A percentile compares a stretch with the other conserved stretches of the same genome.
Evolutionary conservation across 2,797 vertebrate species (phyloP).

Genomic region (Geotrypetes seraphini): DNA sequence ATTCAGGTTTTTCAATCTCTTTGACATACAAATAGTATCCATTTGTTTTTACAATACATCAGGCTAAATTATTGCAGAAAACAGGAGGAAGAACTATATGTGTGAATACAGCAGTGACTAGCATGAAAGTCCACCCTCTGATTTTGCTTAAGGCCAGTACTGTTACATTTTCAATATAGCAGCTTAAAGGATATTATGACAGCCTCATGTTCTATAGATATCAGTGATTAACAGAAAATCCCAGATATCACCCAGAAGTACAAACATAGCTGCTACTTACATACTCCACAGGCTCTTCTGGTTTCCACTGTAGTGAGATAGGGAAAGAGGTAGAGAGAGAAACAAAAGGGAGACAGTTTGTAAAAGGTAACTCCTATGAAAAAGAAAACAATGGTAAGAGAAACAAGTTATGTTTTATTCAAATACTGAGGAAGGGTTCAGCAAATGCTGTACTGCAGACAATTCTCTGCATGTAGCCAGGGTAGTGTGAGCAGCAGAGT

Average conservation of each 20-base stretch:
- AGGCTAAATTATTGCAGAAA: too few species aligned
- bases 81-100: too few species aligned
- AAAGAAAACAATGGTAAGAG: slow-evolving; percentile 24
- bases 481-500: too few species aligned
- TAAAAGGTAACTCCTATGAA: slow-evolving; percentile 41
- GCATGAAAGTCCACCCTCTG: too few species aligned
- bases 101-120: too few species aligned
- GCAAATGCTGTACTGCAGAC: too few species aligned
- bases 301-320: slow-evolving; percentile 79
- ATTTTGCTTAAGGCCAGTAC: too few species aligned
- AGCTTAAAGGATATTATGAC: slow-evolving; percentile 41
- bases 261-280: slow-evolving; percentile 86
- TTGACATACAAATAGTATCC: too few species aligned
- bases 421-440: too few species aligned
- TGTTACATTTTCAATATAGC: slow-evolving; percentile 33
- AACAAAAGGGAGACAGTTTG: slow-evolving; percentile 77
- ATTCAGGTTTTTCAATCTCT: too few species aligned
- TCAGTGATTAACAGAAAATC: slow-evolving; percentile 44
- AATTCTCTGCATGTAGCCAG: too few species aligned
- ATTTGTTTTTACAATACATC: too few species aligned
- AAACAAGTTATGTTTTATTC: slow-evolving; percentile 28
- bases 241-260: slow-evolving; percentile 55
- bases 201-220: slow-evolving; percentile 38
- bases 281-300: slow-evolving; percentile 90
- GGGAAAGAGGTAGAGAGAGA: slow-evolving; percentile 55